Conservation (phyloP, 2,113 vertebrate species). For the Neogobius melanostomus region DNA sequence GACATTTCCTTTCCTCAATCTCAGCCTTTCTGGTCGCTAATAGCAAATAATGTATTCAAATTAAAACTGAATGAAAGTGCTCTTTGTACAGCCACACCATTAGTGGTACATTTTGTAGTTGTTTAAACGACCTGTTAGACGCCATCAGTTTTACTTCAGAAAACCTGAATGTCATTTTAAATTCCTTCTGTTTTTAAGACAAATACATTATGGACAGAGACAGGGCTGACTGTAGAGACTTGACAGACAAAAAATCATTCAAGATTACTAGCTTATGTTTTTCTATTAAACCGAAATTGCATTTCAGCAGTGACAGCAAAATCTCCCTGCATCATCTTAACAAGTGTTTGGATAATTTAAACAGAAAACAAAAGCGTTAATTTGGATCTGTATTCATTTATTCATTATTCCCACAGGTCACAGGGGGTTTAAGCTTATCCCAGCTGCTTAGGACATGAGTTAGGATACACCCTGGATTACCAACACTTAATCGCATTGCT, state of each 20-base stretch:
- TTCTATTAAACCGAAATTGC: not conserved
- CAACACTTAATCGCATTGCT: slow-evolving; percentile 6
- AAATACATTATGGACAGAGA: too few relatives aligned
- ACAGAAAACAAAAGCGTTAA: not conserved
- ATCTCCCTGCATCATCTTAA: too few relatives aligned
- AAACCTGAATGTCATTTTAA: not conserved
- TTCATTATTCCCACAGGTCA: slow-evolving; percentile 5
- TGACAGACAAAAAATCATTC: too few relatives aligned
- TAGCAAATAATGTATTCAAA: slow-evolving; percentile 35
- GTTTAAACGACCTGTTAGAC: slow-evolving; percentile 4
- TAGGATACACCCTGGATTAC: slow-evolving; percentile 7
- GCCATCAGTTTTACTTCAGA: slow-evolving; percentile 3
- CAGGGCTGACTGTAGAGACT: too few relatives aligned
- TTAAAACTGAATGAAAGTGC: slow-evolving; percentile 24
- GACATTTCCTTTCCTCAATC: not conserved
- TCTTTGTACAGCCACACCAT: slow-evolving; percentile 13
- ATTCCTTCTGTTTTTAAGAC: not conserved
- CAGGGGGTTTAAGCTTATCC: slow-evolving; percentile 3
- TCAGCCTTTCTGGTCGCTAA: not conserved
- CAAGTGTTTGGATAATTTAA: not conserved
- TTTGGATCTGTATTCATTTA: not conserved
- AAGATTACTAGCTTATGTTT: not conserved
- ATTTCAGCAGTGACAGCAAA: not conserved
- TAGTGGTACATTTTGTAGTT: slow-evolving; percentile 9
- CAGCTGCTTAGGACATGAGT: slow-evolving; percentile 6